Evolutionary conservation across 2,888 invertebrate genomes (phyloP), one percentile per base, ranked within the genome.

Genomic region (Melikaiella ostensackeni): DNA sequence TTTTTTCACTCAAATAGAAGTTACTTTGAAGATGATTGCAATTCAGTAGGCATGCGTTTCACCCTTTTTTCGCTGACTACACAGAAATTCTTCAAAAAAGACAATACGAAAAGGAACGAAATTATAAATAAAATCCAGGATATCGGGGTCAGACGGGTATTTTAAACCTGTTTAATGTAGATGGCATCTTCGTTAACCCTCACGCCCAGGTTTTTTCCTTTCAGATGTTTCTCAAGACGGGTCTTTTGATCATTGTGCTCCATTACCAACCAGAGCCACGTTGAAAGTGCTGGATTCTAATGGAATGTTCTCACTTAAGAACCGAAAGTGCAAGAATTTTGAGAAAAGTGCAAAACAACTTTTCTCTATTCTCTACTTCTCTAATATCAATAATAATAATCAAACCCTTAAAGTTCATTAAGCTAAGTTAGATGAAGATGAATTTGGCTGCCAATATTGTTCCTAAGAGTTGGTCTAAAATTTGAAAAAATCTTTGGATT

Each of bases 251-350:
- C 85, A 77, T 86, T 81, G 78, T 91, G 88, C 77, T 91, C 89
- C 87, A 92, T 91, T 82, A 91, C 90, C 81, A 92, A 90, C 92
- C 92, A 92, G 80, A 92, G 90, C 92, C 92, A 93, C 78, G 92
- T 91, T 80, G 92, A 92, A 84, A 92, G 90, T 81, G 92, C 92
- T 35, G 92, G 91, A 87, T 92, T 92, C 93, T 93, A 86, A 83
- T 82, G 79, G 66, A 80, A 84, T 81, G 82, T 77, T 55, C 63
- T 74, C 35, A 27, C 62, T 77, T 77, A 75, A 74, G 46, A 70
- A 42, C 27, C 42, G 42, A 70, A 46, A 35, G 64, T 21, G 64
- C 11, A 24, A 77, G 77, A 61, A 61, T 74, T 64, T 38, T 24
- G 11, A 42, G 38, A 64, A 63, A 38, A 64, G 21, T 24, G 57